These are phyloP conservation scores for Cistogaster globosa DNA, from an alignment of 2,888 invertebrate genomes.

Conservation along the genomic window DNA sequence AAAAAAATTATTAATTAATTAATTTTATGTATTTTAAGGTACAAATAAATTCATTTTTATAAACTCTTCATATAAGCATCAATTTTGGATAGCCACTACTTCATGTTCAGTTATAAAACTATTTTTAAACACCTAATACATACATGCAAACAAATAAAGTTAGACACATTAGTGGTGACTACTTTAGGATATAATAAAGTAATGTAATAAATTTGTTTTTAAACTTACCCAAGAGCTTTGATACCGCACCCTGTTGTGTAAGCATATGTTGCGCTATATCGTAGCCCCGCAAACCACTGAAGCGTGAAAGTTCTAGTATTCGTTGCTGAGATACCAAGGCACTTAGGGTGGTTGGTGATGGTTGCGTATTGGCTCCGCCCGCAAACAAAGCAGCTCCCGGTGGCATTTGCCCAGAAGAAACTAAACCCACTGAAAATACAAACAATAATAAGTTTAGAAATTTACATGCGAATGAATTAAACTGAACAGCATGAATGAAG, in stretches of 20 bases:
- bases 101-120: no score
- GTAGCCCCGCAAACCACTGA: conserved; percentile 81
- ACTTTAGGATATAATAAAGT: conserved; percentile 12
- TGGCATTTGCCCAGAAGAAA: conserved; percentile 83
- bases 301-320: conserved; percentile 81
- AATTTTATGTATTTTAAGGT: no score
- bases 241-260: conserved; percentile 82
- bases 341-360: conserved; percentile 87
- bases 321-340: conserved; percentile 86
- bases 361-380: conserved; percentile 77
- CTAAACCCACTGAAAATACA: conserved; percentile 77
- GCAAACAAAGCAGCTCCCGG: conserved; percentile 77
- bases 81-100: no score
- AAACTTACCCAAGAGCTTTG: conserved; percentile 81
- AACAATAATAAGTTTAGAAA: conserved; percentile 1
- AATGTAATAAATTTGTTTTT: neutral
- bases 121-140: neutral
- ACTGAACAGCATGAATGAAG: no score
- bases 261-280: conserved; percentile 82
- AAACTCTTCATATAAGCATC: no score
- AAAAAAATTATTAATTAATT: no score
- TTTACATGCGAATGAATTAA: no score
- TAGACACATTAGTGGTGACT: conserved; percentile 4
- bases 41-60: no score
- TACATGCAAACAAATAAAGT: neutral